phyloP scores from a whole-genome alignment of 2,888 invertebrate species.

The Tyria jacobaeae region DNA sequence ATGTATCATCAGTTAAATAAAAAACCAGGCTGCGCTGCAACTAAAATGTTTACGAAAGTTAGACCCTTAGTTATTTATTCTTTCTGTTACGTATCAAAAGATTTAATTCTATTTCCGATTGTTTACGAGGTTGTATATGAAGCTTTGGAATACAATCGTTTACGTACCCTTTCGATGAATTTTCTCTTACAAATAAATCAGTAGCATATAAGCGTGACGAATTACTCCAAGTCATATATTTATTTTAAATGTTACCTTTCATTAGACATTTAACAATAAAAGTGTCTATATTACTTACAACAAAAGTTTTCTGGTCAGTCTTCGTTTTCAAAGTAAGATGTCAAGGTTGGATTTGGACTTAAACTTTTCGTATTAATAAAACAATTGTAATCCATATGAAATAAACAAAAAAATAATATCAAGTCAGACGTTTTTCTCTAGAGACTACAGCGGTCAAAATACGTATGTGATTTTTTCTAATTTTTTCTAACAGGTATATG shows the following conservation, averaged over 20 bases:
- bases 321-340: background rate
- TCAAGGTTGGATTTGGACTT: background rate
- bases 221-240: too few relatives aligned
- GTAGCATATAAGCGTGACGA: too few relatives aligned
- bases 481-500: too few relatives aligned
- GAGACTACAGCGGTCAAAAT: too few relatives aligned
- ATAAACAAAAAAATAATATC: too few relatives aligned
- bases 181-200: background rate
- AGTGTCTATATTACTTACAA: background rate
- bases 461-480: too few relatives aligned
- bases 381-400: background rate
- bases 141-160: background rate
- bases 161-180: background rate
- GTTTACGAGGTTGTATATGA: background rate
- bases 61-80: too few relatives aligned
- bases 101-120: background rate
- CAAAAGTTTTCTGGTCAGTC: background rate
- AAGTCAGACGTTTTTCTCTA: too few relatives aligned
- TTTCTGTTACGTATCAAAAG: background rate
- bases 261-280: background rate
- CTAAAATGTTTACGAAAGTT: too few relatives aligned
- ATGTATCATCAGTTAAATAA: background rate
- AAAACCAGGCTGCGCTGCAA: too few relatives aligned
- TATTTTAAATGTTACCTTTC: background rate
- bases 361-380: background rate